phyloP scores from a whole-genome alignment of 2,888 invertebrate species.

The Hydriomena furcata region DNA sequence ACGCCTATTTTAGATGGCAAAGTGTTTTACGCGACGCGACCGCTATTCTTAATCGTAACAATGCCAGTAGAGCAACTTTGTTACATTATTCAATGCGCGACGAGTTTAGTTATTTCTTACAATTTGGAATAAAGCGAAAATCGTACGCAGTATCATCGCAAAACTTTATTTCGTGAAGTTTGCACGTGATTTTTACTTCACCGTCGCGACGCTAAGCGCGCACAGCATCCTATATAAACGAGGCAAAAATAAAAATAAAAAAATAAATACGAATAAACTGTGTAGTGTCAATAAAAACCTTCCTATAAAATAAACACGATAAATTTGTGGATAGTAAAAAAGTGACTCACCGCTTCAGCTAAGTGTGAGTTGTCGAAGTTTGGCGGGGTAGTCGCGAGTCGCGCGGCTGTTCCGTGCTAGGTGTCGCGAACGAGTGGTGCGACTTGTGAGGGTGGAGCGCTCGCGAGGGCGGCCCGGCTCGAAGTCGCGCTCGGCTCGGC shows the following conservation, averaged over 20 bases:
- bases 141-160: neutral
- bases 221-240: slow-evolving; percentile 36
- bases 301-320: slow-evolving; percentile 52
- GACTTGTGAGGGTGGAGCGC: slow-evolving; percentile 21
- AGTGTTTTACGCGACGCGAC: slow-evolving; percentile 48
- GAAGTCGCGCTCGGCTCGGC: slow-evolving; percentile 21
- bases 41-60: slow-evolving; percentile 39
- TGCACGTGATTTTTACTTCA: neutral
- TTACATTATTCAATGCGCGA: slow-evolving; percentile 1
- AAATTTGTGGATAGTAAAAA: slow-evolving; percentile 47
- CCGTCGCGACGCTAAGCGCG: slow-evolving; percentile 17
- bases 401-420: slow-evolving; percentile 29
- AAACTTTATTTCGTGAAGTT: neutral
- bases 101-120: neutral
- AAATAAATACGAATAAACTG: slow-evolving; percentile 25
- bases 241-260: slow-evolving; percentile 12
- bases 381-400: slow-evolving; percentile 40
- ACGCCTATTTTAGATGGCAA: slow-evolving; percentile 45
- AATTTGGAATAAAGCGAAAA: neutral
- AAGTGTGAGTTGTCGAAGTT: slow-evolving; percentile 51
- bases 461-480: slow-evolving; percentile 30
- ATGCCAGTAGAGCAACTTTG: slow-evolving; percentile 23
- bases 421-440: slow-evolving; percentile 32
- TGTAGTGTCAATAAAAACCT: slow-evolving; percentile 44
- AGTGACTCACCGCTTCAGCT: slow-evolving; percentile 63